phyloP scores from a whole-genome alignment of 2,888 invertebrate species.

The Alloplasta piceator region DNA sequence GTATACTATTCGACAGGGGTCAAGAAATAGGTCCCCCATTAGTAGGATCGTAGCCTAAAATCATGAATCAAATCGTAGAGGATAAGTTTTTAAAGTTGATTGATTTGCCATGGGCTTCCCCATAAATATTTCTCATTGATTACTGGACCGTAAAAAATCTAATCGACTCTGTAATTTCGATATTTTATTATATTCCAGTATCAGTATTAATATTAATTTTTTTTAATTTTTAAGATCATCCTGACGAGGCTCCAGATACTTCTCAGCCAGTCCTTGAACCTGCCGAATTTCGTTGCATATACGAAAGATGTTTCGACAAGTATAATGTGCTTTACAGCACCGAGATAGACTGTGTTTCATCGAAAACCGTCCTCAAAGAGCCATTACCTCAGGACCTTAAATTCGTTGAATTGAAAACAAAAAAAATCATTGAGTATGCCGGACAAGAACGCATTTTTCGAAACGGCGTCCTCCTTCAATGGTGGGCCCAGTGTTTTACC shows the following conservation, averaged over 20 bases:
- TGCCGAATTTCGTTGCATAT: not conserved
- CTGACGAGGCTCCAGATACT: not conserved
- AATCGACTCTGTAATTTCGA: too few relatives aligned
- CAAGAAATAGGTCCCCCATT: too few relatives aligned
- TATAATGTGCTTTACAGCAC: not conserved
- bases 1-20: too few relatives aligned
- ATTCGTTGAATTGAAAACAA: not conserved
- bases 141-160: too few relatives aligned
- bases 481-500: constrained; percentile 92
- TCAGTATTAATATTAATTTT: too few relatives aligned
- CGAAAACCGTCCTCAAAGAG: not conserved
- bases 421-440: constrained; percentile 66
- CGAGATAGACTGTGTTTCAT: not conserved
- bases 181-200: too few relatives aligned
- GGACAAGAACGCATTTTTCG: constrained; percentile 85
- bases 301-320: not conserved
- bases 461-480: constrained; percentile 85
- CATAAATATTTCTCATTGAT: too few relatives aligned
- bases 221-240: not conserved
- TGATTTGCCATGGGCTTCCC: too few relatives aligned
- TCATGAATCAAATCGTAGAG: too few relatives aligned
- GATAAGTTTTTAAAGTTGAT: too few relatives aligned
- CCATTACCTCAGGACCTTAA: not conserved
- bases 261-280: not conserved
- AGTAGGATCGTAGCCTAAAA: too few relatives aligned